Conservation (phyloP, 1,140 invertebrate genomes). For the Lordiphosa collinella region DNA sequence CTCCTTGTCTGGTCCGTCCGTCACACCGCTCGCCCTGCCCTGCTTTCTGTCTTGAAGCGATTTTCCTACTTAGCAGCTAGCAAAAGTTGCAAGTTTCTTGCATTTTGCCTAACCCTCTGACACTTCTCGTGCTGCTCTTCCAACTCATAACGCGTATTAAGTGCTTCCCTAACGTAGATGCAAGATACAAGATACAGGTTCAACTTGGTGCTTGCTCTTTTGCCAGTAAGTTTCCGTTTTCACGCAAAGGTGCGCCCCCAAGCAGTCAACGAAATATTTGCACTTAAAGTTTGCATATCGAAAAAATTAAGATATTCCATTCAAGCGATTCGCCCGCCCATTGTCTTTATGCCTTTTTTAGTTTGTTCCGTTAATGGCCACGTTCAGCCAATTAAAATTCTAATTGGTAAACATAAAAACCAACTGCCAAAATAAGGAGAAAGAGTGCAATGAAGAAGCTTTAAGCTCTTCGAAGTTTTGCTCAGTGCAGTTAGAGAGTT, state of each 20-base stretch:
- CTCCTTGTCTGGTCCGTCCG: neutral
- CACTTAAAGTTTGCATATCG: slow-evolving; percentile 9
- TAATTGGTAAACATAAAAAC: slow-evolving; percentile 52
- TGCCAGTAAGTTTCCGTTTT: slow-evolving; percentile 49
- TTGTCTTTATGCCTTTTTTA: slow-evolving; percentile 56
- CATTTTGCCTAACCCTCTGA: slow-evolving; percentile 19
- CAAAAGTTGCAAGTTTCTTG: slow-evolving; percentile 60
- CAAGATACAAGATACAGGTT: slow-evolving; percentile 17
- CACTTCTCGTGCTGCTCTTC: slow-evolving; percentile 11
- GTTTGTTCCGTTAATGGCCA: slow-evolving; percentile 43
- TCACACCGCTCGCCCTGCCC: slow-evolving; percentile 3
- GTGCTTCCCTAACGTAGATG: slow-evolving; percentile 33
- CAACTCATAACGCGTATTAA: slow-evolving; percentile 56
- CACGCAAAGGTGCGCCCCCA: slow-evolving; percentile 33
- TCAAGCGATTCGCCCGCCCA: slow-evolving; percentile 22
- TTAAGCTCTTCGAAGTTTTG: slow-evolving; percentile 24
- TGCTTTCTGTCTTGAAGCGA: slow-evolving; percentile 52
- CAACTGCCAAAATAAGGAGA: slow-evolving; percentile 23
- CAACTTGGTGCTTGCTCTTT: slow-evolving; percentile 24
- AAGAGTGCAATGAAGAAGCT: slow-evolving; percentile 12
- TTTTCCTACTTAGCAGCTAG: slow-evolving; percentile 66
- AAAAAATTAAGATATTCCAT: slow-evolving; percentile 38
- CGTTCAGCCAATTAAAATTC: slow-evolving; percentile 62
- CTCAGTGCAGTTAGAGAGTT: slow-evolving; percentile 24
- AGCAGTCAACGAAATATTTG: slow-evolving; percentile 19